Base-by-base conservation (phyloP, 2,113 vertebrate species). In the Falcunculus frontatus region DNA sequence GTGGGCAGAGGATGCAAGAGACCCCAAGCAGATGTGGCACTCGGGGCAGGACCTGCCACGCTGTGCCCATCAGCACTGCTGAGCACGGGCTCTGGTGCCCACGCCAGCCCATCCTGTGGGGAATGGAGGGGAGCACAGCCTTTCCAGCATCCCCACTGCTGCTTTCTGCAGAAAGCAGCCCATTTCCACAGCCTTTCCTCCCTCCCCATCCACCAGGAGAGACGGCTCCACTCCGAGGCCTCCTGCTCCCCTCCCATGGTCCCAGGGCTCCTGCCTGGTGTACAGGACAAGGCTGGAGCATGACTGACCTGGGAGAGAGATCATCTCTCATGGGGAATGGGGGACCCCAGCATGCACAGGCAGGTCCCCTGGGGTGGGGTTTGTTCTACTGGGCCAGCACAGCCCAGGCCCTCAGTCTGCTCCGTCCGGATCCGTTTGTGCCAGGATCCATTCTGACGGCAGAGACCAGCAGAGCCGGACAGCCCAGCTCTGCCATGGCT, bases 81-180 rank as follows among this genome's bases (percentile, higher is more conserved):
- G 25, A 62, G 73, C 32, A 53, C 2, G 4, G 8, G 62, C 39
- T 73, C 57, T 32, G 53, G 46, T 27, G 62, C 32, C 46, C 1
- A 6, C 0, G 0, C 11, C 53, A 76, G 49, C 44, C 26, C 65
- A 73, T 21, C 29, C 65, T 22, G 11, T 0, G 0, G 37, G 80
- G 49, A 85, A 84, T 32, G 57, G 93, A 87, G 81, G 27, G 52
- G 32, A 17, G 8, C 1, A 3, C 90, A 60, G 88, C 65, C 52
- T 9, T 46, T 14, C 35, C 55, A 81, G 92, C 14, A 2, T 37
- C 77, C 84, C 70, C 49, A 33, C 8, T 20, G 57, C 89, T 44
- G 37, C 89, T 62, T 93, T 84, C 81, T 50, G 30, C 60, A 49
- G 75, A 83, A 83, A 94, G 57, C 87, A 78, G 89, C 70, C 76